A percentile compares a stretch with the other conserved stretches of the same genome.
Evolutionary conservation across 2,113 vertebrate species (phyloP).

Genomic region (Sarotherodon lohbergeri): DNA sequence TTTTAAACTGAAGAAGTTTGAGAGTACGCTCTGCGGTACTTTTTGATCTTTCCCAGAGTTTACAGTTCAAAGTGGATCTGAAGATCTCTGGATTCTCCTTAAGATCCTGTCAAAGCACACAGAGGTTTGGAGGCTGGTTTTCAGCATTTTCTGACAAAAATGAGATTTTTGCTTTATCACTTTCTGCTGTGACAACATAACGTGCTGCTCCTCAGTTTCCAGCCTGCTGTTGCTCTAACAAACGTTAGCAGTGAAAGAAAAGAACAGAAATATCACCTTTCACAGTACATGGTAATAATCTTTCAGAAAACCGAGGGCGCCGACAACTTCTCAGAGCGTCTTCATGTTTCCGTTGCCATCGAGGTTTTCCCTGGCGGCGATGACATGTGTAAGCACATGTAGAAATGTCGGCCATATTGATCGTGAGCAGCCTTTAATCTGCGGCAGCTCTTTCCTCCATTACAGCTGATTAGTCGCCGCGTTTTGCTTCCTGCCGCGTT

Average conservation of each 20-base stretch:
- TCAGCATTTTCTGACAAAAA: background rate
- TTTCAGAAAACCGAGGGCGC: background rate
- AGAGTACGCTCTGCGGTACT: background rate
- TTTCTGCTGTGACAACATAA: background rate
- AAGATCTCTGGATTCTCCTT: background rate
- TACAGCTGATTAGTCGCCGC: constrained; percentile 23
- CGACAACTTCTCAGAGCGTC: background rate
- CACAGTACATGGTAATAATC: background rate
- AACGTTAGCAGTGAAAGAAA: fast-evolving
- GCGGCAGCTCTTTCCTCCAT: background rate
- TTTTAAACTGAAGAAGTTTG: too few relatives aligned
- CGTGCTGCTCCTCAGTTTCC: fast-evolving
- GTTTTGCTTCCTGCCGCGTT: constrained; percentile 6
- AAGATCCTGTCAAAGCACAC: background rate
- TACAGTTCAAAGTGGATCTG: background rate
- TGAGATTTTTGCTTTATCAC: background rate
- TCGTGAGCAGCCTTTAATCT: constrained; percentile 10
- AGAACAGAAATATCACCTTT: background rate
- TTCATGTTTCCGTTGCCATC: background rate
- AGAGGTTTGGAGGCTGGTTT: background rate
- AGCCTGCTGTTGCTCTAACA: background rate
- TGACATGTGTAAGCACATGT: background rate
- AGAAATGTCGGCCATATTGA: background rate
- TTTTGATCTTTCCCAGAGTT: background rate
- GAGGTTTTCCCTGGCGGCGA: background rate